Evolutionary conservation across 2,888 invertebrate genomes (phyloP).

Genomic region (Bugula neritina): DNA sequence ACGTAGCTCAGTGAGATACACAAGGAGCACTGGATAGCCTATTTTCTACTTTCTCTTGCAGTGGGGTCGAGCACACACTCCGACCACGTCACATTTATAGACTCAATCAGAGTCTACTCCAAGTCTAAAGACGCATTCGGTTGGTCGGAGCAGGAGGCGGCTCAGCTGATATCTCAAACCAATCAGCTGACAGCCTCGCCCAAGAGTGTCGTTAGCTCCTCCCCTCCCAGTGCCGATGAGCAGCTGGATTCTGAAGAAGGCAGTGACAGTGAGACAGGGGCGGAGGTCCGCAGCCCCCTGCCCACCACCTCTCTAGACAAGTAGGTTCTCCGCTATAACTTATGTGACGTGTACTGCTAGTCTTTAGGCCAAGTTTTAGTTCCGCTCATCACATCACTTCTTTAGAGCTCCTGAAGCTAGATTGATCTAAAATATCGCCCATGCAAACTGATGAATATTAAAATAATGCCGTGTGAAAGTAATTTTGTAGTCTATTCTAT

Average conservation of each 20-base stretch:
- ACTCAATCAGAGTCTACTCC: slow-evolving; percentile 88
- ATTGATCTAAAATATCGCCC: too few species aligned
- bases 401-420: too few species aligned
- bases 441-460: too few species aligned
- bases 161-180: background rate
- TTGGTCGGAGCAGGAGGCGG: slow-evolving; percentile 79
- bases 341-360: too few species aligned
- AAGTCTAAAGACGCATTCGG: slow-evolving; percentile 92
- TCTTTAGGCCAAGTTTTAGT: too few species aligned
- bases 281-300: background rate
- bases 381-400: too few species aligned
- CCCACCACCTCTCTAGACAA: background rate
- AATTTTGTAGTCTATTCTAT: too few species aligned
- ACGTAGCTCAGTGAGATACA: too few species aligned
- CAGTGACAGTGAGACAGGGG: background rate
- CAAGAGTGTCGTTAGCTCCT: background rate
- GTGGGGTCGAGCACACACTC: slow-evolving; percentile 56
- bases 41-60: slow-evolving; percentile 34
- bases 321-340: too few species aligned
- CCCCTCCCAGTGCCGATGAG: background rate
- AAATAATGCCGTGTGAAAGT: too few species aligned
- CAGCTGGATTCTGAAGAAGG: background rate
- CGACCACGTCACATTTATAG: slow-evolving; percentile 82
- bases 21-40: too few species aligned
- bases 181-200: background rate